These are phyloP conservation scores for Chloromyia formosa DNA, from an alignment of 2,888 invertebrate genomes.

Conservation along the genomic window DNA sequence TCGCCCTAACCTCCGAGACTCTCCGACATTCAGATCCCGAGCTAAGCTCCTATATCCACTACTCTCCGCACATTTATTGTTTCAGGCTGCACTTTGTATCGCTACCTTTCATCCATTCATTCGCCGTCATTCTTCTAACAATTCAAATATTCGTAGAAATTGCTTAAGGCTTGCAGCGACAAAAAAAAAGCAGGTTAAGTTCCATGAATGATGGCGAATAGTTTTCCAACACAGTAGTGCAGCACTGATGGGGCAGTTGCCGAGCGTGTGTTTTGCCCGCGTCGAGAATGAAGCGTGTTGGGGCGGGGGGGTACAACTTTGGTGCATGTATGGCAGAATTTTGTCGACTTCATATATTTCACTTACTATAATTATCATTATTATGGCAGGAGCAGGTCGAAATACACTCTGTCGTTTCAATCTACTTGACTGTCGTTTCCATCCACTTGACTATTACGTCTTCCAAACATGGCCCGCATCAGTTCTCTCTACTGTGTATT, in stretches of 20 bases:
- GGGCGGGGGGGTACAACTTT: neutral
- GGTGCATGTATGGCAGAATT: conserved; percentile 29
- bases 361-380: conserved; percentile 35
- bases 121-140: conserved; percentile 10
- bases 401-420: conserved; percentile 27
- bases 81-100: conserved; percentile 15
- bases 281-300: too few species aligned
- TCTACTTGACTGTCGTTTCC: conserved; percentile 21
- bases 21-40: too few species aligned
- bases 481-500: neutral
- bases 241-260: neutral
- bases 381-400: conserved; percentile 33
- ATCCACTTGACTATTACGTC: neutral
- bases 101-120: conserved; percentile 33
- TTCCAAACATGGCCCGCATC: neutral
- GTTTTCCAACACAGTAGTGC: conserved; percentile 22
- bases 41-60: neutral
- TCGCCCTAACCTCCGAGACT: too few species aligned
- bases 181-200: conserved; percentile 40
- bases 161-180: conserved; percentile 28
- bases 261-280: too few species aligned
- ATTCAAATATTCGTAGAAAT: conserved; percentile 39
- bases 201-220: conserved; percentile 28
- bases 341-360: conserved; percentile 31
- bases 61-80: conserved; percentile 25